A percentile compares a stretch with the other conserved stretches of the same genome.
Evolutionary conservation across 1,140 invertebrate genomes (phyloP).

Genomic region (Tetraneura akinire): DNA sequence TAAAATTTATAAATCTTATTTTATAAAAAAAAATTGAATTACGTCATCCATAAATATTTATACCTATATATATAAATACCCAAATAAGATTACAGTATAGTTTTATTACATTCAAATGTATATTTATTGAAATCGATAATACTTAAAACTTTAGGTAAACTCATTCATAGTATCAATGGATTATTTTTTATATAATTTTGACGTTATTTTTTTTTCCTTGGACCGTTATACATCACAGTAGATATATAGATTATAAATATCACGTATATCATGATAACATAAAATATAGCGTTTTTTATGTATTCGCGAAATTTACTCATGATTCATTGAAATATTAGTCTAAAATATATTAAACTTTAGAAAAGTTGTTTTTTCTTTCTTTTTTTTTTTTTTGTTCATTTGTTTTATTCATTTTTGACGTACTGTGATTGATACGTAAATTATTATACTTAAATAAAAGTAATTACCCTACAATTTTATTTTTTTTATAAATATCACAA

Average conservation of each 20-base stretch:
- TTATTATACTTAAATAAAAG: too few species aligned
- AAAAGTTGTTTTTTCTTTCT: neutral
- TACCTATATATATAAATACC: too few species aligned
- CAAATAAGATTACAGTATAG: neutral
- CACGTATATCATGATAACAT: neutral
- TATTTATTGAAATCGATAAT: constrained; percentile 16
- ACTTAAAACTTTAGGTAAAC: neutral
- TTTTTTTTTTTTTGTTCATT: neutral
- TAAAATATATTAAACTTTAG: neutral
- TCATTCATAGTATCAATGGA: neutral
- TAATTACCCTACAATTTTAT: too few species aligned
- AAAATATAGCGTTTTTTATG: neutral
- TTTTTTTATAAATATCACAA: too few species aligned
- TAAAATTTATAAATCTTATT: too few species aligned
- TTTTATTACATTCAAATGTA: neutral
- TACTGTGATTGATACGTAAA: too few species aligned
- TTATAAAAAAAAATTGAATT: too few species aligned
- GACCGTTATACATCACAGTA: neutral
- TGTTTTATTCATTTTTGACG: neutral
- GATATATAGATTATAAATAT: neutral
- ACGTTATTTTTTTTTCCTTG: neutral
- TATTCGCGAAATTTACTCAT: neutral
- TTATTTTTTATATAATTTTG: constrained; percentile 20
- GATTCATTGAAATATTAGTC: neutral
- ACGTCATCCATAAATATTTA: too few species aligned